A percentile compares a stretch with the other conserved stretches of the same genome.
These are phyloP conservation scores for Theristicus caerulescens DNA, from an alignment of 2,113 vertebrate genomes.

Conservation along the genomic window DNA sequence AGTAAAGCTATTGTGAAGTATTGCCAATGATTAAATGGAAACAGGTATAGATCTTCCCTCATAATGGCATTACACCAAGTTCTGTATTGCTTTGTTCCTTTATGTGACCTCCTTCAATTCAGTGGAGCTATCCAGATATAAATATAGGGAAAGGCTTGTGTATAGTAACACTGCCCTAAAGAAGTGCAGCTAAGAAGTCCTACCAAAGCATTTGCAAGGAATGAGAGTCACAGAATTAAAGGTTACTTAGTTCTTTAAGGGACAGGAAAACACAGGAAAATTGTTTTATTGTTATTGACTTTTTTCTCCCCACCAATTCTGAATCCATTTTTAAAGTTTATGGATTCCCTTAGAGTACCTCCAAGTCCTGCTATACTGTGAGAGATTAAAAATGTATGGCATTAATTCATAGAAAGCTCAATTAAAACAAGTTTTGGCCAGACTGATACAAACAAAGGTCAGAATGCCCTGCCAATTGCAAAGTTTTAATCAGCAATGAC, in stretches of 20 bases:
- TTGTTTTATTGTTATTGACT: background rate
- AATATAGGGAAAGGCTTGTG: background rate
- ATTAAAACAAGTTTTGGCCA: constrained; percentile 40
- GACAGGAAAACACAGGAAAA: background rate
- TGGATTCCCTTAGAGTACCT: background rate
- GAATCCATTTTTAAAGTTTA: background rate
- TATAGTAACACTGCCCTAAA: background rate
- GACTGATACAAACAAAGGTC: constrained; percentile 49
- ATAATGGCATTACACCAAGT: constrained; percentile 11
- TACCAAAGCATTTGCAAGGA: background rate
- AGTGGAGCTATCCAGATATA: background rate
- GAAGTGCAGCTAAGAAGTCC: background rate
- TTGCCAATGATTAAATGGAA: constrained; percentile 36
- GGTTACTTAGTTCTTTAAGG: background rate
- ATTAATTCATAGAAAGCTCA: constrained; percentile 44
- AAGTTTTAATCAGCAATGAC: constrained; percentile 26
- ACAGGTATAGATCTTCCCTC: background rate
- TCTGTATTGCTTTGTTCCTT: constrained; percentile 4
- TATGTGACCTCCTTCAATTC: background rate
- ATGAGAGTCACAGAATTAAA: background rate
- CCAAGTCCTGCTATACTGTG: background rate
- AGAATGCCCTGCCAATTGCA: background rate
- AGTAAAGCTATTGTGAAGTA: constrained; percentile 27
- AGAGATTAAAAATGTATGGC: constrained; percentile 25
- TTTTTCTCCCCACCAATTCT: background rate